phyloP scores from a whole-genome alignment of 1,140 invertebrate species.

The Eupeodes corollae region DNA sequence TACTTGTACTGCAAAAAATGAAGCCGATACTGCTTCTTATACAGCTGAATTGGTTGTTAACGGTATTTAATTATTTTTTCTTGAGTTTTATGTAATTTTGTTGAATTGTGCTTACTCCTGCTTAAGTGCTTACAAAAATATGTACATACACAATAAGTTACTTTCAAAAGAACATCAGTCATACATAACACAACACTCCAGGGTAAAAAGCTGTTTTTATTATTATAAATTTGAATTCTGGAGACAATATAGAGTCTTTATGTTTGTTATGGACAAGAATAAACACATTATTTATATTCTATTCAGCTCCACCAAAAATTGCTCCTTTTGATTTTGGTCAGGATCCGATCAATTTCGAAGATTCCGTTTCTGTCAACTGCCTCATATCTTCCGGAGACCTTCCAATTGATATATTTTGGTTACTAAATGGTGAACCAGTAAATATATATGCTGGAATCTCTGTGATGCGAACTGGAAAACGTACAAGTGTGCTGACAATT shows the following conservation, averaged over 20 bases:
- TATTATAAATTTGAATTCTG: no score
- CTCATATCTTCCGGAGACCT: constrained; percentile 56
- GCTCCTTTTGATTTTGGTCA: constrained; percentile 43
- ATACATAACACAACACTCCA: no score
- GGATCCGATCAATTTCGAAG: constrained; percentile 52
- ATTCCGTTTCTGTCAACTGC: constrained; percentile 59
- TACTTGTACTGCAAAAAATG: constrained; percentile 47
- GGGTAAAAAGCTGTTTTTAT: no score
- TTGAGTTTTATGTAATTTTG: neutral
- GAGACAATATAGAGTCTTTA: no score
- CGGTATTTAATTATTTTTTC: constrained; percentile 17
- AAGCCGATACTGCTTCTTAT: constrained; percentile 32
- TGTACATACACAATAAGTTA: no score
- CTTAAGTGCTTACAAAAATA: no score
- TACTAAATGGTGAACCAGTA: constrained; percentile 5
- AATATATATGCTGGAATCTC: constrained; percentile 42
- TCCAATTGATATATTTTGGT: constrained; percentile 55
- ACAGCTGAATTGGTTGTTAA: constrained; percentile 3
- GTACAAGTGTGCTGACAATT: constrained; percentile 54
- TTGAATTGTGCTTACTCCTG: neutral
- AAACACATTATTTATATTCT: neutral
- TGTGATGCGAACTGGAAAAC: constrained; percentile 50
- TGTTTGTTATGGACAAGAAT: neutral
- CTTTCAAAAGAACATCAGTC: no score
- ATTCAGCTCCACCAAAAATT: constrained; percentile 54